A percentile compares a stretch with the other conserved stretches of the same genome.
phyloP scores from a whole-genome alignment of 2,888 invertebrate species.

The Sarcophaga carnaria region DNA sequence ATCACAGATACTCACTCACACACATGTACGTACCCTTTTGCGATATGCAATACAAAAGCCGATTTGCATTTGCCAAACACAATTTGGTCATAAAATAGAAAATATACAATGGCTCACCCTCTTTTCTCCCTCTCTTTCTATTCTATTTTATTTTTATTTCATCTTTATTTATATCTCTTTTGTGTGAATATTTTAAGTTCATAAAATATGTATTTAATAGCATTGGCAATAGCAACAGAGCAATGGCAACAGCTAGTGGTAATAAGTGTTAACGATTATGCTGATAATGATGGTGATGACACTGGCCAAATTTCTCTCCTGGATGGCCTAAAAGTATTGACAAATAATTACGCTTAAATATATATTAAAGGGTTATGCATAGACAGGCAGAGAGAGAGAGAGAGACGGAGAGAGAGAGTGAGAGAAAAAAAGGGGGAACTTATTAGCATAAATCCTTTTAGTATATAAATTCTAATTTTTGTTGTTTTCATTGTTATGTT shows the following conservation, averaged over 20 bases:
- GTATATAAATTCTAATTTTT: not conserved
- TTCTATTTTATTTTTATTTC: not conserved
- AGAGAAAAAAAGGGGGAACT: not conserved
- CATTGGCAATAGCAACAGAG: conserved; percentile 17
- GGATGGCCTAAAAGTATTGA: conserved; percentile 24
- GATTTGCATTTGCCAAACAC: not conserved
- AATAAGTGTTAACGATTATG: not conserved
- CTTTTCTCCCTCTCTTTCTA: too few relatives aligned
- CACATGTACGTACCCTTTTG: not conserved
- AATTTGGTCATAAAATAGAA: not conserved
- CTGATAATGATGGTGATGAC: conserved; percentile 22
- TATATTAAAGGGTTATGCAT: not conserved
- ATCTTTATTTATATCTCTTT: not conserved
- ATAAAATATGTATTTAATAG: conserved; percentile 42
- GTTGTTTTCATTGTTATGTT: conserved; percentile 34
- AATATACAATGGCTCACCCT: not conserved
- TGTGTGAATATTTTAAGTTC: conserved; percentile 22
- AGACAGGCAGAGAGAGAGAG: not conserved
- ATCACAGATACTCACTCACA: not conserved
- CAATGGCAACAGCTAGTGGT: not conserved
- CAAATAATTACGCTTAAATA: conserved; percentile 52
- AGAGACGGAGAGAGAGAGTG: not conserved
- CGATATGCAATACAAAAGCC: not conserved
- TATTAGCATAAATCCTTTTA: conserved; percentile 62
- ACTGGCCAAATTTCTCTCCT: not conserved